Conservation (phyloP, 2,797 vertebrate genomes). For the Morus bassanus region DNA sequence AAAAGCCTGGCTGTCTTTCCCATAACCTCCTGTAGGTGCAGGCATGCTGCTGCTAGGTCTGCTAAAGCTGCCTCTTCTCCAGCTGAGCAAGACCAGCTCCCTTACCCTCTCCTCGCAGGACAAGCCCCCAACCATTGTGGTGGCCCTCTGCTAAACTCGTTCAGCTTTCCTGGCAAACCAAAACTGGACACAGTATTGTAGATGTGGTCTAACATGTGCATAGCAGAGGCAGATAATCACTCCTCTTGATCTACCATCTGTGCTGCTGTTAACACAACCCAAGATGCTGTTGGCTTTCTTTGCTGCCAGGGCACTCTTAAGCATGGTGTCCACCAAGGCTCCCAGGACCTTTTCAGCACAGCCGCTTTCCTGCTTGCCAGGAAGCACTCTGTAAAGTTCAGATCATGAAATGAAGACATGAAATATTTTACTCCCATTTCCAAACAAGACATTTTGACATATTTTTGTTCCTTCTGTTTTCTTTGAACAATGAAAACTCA, state of each 20-base stretch:
- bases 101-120: background rate
- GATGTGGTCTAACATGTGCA: background rate
- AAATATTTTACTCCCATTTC: background rate
- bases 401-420: background rate
- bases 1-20: background rate
- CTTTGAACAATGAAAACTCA: background rate
- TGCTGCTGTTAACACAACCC: background rate
- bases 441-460: background rate
- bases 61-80: background rate
- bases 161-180: background rate
- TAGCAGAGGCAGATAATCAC: background rate
- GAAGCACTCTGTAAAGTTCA: background rate
- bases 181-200: background rate
- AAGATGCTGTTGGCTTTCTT: background rate
- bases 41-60: background rate
- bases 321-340: background rate
- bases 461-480: background rate
- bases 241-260: background rate
- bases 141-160: background rate
- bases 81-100: background rate
- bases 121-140: background rate
- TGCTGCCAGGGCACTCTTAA: background rate
- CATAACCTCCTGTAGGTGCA: background rate
- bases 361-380: background rate
- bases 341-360: background rate